These are phyloP conservation scores for Cyprinella venusta DNA, from an alignment of 2,797 vertebrate genomes.

Conservation along the genomic window DNA sequence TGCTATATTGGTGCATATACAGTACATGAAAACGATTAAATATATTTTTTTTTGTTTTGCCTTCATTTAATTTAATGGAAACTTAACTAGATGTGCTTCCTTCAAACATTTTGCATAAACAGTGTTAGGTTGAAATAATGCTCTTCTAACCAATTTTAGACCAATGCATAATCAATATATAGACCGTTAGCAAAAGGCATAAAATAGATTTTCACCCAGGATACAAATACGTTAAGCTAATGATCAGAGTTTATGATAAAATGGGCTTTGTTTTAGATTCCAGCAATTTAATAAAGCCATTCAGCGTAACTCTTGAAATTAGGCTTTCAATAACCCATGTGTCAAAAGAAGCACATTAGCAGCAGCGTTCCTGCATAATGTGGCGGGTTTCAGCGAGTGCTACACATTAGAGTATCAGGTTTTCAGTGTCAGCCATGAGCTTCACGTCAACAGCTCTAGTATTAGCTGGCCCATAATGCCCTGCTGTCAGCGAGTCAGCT, in stretches of 20 bases:
- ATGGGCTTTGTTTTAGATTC: conserved; percentile 14
- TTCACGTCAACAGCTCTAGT: conserved; percentile 35
- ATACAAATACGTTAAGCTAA: neutral
- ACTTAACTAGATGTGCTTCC: neutral
- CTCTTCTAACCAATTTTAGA: neutral
- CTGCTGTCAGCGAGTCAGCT: conserved; percentile 44
- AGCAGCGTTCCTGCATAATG: conserved; percentile 37
- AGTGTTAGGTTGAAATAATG: neutral
- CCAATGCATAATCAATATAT: neutral
- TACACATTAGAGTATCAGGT: conserved; percentile 31
- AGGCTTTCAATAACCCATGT: conserved; percentile 7
- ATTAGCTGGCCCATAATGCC: conserved; percentile 51
- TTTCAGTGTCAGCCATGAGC: conserved; percentile 18
- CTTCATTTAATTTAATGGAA: neutral
- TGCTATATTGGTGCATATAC: too few relatives aligned
- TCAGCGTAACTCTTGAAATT: conserved; percentile 3
- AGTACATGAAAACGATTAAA: neutral
- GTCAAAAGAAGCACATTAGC: conserved; percentile 44
- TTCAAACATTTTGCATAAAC: too few relatives aligned
- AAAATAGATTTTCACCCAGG: neutral
- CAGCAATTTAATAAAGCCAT: neutral
- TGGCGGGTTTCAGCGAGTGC: conserved; percentile 40
- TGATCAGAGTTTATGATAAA: neutral
- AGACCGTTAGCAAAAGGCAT: neutral
- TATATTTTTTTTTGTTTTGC: neutral